Evolutionary conservation across 2,888 invertebrate genomes (phyloP).

Genomic region (Heliconius hortense): DNA sequence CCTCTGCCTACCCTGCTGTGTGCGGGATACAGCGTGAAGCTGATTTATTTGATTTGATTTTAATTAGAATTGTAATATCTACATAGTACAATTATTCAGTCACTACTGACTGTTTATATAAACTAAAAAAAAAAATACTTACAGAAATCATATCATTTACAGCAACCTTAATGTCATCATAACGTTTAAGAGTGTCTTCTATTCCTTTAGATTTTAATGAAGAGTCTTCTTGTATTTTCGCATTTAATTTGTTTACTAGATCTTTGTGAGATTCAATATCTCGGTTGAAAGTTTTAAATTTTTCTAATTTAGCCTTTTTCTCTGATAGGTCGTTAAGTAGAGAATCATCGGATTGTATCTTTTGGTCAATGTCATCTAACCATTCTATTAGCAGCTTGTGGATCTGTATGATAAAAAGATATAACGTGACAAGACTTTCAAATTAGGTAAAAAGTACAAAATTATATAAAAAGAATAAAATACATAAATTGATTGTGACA

Average conservation of each 20-base stretch:
- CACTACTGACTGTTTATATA: background rate
- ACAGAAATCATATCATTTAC: slow-evolving; percentile 85
- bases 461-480: background rate
- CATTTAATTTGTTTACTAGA: slow-evolving; percentile 88
- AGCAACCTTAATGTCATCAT: slow-evolving; percentile 85
- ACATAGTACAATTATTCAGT: no score
- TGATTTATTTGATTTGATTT: no score
- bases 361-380: slow-evolving; percentile 93
- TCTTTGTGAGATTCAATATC: slow-evolving; percentile 92
- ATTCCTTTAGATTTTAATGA: slow-evolving; percentile 86
- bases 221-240: slow-evolving; percentile 86
- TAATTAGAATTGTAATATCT: background rate
- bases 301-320: slow-evolving; percentile 94
- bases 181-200: slow-evolving; percentile 86
- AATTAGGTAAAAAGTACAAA: background rate
- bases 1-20: no score
- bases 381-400: slow-evolving; percentile 92
- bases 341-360: slow-evolving; percentile 88
- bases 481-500: background rate
- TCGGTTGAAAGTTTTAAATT: slow-evolving; percentile 90
- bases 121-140: slow-evolving; percentile 53
- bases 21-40: no score
- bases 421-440: background rate
- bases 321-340: slow-evolving; percentile 93
- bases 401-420: slow-evolving; percentile 57